These are phyloP conservation scores for Origma solitaria DNA, from an alignment of 2,113 vertebrate species.

Conservation along the genomic window DNA sequence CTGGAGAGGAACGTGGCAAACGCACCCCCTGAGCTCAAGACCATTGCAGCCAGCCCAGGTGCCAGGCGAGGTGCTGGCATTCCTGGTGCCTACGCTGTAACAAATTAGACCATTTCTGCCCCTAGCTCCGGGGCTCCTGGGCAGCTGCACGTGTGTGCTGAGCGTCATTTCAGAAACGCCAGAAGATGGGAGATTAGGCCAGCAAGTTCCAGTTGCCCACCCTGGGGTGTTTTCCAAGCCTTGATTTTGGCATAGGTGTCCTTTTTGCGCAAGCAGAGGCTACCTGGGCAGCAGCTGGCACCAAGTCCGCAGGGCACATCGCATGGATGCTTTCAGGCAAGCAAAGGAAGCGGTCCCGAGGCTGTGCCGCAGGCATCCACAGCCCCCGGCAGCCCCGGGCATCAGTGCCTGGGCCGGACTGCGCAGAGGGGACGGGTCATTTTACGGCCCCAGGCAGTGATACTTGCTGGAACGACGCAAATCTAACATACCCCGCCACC, in stretches of 20 bases:
- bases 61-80: neutral
- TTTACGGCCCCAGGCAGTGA: neutral
- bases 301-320: rapidly evolving
- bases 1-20: neutral
- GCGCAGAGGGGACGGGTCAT: neutral
- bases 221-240: neutral
- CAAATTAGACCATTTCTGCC: neutral
- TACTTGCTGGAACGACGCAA: neutral
- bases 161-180: neutral
- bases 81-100: neutral
- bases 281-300: neutral
- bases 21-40: neutral
- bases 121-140: rapidly evolving
- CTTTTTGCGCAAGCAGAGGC: neutral
- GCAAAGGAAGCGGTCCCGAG: neutral
- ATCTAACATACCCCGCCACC: rapidly evolving
- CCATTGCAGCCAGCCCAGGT: rapidly evolving
- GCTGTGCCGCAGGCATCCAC: neutral
- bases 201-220: neutral
- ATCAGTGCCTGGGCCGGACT: no score
- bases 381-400: no score
- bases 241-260: neutral
- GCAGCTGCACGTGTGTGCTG: rapidly evolving
- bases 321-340: rapidly evolving
- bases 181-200: neutral